phyloP scores from a whole-genome alignment of 2,113 vertebrate genomes.

The Anhinga rufa region DNA sequence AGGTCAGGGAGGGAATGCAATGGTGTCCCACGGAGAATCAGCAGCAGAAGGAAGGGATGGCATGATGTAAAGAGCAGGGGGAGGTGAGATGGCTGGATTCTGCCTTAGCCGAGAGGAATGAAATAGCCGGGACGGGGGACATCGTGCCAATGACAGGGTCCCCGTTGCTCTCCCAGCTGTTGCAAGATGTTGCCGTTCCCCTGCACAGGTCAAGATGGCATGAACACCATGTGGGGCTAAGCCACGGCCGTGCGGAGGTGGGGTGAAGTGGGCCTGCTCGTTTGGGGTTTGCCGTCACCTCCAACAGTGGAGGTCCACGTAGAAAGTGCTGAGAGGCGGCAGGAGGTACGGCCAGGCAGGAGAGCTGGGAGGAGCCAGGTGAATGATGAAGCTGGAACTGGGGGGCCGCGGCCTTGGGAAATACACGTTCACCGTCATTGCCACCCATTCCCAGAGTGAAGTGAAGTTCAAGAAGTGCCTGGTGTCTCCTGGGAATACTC shows the following conservation, averaged over 20 bases:
- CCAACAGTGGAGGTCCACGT: rapidly evolving
- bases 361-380: neutral
- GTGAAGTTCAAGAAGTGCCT: neutral
- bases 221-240: rapidly evolving
- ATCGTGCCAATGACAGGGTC: rapidly evolving
- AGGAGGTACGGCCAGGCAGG: rapidly evolving
- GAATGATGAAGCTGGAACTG: neutral
- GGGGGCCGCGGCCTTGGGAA: neutral
- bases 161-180: neutral
- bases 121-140: neutral
- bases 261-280: neutral
- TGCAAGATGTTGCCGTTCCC: neutral
- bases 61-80: neutral
- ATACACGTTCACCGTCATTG: rapidly evolving
- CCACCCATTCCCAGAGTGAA: neutral
- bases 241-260: neutral
- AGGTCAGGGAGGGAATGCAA: neutral
- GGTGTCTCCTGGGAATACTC: neutral
- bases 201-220: neutral
- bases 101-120: neutral
- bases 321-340: neutral
- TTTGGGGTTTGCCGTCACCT: no score
- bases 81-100: neutral
- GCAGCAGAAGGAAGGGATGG: neutral
- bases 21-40: rapidly evolving